A percentile compares a stretch with the other conserved stretches of the same genome.
Conservation (phyloP, 1,140 invertebrate genomes). For the Trichonephila clavata region DNA sequence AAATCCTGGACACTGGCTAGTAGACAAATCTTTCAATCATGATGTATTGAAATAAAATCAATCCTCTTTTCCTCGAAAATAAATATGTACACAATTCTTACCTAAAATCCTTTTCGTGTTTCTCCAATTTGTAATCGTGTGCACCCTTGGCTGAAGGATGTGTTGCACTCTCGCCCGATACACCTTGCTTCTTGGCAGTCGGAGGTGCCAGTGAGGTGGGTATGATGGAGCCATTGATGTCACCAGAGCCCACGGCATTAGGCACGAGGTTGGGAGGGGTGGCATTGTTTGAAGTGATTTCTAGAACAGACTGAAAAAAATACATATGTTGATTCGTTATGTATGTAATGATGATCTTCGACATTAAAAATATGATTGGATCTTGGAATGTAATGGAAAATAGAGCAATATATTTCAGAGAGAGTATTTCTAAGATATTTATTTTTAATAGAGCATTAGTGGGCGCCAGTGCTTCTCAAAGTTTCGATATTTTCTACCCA, state of each 20-base stretch:
- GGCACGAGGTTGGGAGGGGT: background rate
- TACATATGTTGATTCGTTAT: background rate
- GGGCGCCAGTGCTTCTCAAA: no score
- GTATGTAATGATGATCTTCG: no score
- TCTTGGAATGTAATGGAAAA: no score
- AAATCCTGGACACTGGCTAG: no score
- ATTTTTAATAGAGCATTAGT: no score
- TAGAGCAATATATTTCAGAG: no score
- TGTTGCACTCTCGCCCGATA: conserved; percentile 85
- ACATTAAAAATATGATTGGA: no score
- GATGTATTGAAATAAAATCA: background rate
- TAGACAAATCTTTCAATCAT: no score
- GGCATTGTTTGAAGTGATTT: conserved; percentile 43
- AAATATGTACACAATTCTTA: conserved; percentile 78
- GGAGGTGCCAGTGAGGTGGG: conserved; percentile 6
- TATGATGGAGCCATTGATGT: background rate
- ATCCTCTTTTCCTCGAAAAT: background rate
- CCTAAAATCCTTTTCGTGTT: conserved; percentile 86
- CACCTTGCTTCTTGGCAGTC: conserved; percentile 86
- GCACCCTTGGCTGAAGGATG: background rate
- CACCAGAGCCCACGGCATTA: background rate
- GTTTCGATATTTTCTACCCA: no score
- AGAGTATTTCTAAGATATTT: no score
- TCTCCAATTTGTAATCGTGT: conserved; percentile 80
- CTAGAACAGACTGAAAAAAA: conserved; percentile 63